Conservation (phyloP, 2,888 invertebrate species). For the Eupithecia exiguata region DNA sequence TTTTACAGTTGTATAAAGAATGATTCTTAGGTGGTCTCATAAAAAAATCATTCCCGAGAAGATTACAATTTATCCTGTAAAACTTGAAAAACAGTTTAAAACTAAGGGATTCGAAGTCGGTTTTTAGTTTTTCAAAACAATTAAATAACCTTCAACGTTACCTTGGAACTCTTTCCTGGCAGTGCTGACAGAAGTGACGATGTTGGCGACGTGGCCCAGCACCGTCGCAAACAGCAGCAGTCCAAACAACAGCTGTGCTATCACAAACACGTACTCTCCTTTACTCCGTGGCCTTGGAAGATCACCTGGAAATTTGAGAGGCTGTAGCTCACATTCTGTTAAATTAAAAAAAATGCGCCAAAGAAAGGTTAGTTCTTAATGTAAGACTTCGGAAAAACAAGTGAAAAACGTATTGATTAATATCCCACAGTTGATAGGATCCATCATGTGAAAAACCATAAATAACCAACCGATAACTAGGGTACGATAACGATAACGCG, state of each 20-base stretch:
- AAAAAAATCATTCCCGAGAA: too few species aligned
- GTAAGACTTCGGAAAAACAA: neutral
- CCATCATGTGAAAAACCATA: neutral
- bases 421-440: neutral
- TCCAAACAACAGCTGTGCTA: slow-evolving; percentile 96
- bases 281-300: slow-evolving; percentile 95
- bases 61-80: too few species aligned
- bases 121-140: too few species aligned
- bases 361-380: neutral
- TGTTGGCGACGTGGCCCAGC: slow-evolving; percentile 98
- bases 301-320: slow-evolving; percentile 81
- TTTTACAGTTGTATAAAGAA: too few species aligned
- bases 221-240: slow-evolving; percentile 97
- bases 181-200: slow-evolving; percentile 98
- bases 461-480: neutral
- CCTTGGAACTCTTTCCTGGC: slow-evolving; percentile 99
- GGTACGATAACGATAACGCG: too few species aligned
- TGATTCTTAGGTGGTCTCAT: too few species aligned
- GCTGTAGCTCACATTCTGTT: neutral
- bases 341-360: neutral
- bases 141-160: slow-evolving; percentile 61
- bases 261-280: slow-evolving; percentile 97
- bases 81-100: too few species aligned
- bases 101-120: too few species aligned
- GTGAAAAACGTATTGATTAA: neutral